These are phyloP conservation scores for Adelphocoris suturalis DNA, from an alignment of 2,888 invertebrate genomes.

Conservation along the genomic window DNA sequence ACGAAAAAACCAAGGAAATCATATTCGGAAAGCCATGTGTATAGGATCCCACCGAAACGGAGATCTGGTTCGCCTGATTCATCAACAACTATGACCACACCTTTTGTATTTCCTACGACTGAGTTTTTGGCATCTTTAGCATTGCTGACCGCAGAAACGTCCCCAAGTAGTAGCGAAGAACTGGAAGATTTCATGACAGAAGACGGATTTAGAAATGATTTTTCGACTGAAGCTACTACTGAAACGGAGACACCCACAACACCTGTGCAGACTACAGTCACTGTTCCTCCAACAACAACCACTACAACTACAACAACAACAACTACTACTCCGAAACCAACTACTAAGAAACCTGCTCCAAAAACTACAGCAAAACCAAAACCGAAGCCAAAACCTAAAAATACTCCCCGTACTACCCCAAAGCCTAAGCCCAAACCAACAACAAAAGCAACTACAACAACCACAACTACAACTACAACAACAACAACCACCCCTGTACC, in stretches of 20 bases:
- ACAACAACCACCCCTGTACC: constrained; percentile 56
- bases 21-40: constrained; percentile 71
- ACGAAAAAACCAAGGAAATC: constrained; percentile 58
- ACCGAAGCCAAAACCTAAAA: constrained; percentile 50
- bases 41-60: constrained; percentile 72
- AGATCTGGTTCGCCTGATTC: constrained; percentile 41
- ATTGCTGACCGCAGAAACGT: constrained; percentile 61
- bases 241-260: constrained; percentile 1
- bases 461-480: constrained; percentile 64
- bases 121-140: constrained; percentile 64
- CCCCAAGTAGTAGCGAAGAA: constrained; percentile 32
- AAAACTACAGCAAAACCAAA: constrained; percentile 42
- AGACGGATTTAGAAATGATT: neutral
- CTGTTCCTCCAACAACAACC: constrained; percentile 58
- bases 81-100: constrained; percentile 42
- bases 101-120: constrained; percentile 65
- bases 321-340: neutral
- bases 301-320: constrained; percentile 61
- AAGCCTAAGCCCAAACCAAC: constrained; percentile 48
- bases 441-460: constrained; percentile 53
- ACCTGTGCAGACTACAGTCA: constrained; percentile 51
- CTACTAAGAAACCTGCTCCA: constrained; percentile 20
- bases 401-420: constrained; percentile 16
- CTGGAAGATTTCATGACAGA: constrained; percentile 26
- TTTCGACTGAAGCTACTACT: constrained; percentile 41